phyloP scores from a whole-genome alignment of 1,140 invertebrate genomes.

The Apis florea region DNA sequence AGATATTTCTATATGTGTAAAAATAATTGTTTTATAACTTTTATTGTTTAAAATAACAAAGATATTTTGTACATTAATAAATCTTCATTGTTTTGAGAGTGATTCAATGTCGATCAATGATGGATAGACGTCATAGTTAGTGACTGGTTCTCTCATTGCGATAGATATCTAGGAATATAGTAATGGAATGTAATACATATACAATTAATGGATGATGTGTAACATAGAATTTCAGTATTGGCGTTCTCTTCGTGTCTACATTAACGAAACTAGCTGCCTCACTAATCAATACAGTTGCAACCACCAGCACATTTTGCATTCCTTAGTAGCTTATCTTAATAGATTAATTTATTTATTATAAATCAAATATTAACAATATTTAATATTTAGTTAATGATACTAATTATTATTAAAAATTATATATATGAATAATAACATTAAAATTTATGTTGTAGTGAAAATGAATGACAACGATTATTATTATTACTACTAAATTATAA shows the following conservation, averaged over 20 bases:
- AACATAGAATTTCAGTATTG: conserved; percentile 55
- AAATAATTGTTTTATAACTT: no score
- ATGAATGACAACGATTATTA: no score
- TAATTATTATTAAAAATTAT: neutral
- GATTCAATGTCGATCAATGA: conserved; percentile 50
- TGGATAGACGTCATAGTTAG: conserved; percentile 37
- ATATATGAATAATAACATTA: no score
- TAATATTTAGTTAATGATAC: neutral
- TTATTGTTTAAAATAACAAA: neutral
- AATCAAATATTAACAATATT: neutral
- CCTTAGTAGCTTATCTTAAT: conserved; percentile 1
- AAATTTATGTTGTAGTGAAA: no score
- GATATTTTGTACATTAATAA: neutral
- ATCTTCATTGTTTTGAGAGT: neutral
- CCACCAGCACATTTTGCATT: conserved; percentile 47
- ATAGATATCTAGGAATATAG: conserved; percentile 55
- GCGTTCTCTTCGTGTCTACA: conserved; percentile 43
- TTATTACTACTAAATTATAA: no score
- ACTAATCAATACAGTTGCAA: conserved; percentile 54
- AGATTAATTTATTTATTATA: conserved; percentile 12
- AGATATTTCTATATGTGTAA: no score
- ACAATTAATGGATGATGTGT: conserved; percentile 55
- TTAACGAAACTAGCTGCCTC: conserved; percentile 53
- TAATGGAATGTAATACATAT: conserved; percentile 53
- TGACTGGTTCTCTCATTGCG: conserved; percentile 20